These are phyloP conservation scores for Halichondria panicea DNA, from an alignment of 37 sponge, comb jelly and placozoan species.

Conservation along the genomic window DNA sequence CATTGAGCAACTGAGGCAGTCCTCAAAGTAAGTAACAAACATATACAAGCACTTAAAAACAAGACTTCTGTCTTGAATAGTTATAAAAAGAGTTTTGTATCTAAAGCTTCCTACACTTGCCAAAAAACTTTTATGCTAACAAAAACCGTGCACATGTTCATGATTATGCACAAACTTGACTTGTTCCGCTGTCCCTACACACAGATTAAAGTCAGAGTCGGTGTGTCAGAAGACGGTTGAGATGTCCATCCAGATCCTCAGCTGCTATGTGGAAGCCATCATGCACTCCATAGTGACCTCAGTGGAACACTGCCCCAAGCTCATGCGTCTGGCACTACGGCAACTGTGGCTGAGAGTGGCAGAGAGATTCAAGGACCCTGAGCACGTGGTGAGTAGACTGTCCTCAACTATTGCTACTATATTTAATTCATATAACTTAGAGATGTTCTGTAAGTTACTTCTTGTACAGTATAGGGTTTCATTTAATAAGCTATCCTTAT, in stretches of 20 bases:
- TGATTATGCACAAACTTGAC: no score
- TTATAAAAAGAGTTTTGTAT: no score
- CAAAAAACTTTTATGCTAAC: no score
- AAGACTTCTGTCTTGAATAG: no score
- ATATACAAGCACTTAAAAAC: no score
- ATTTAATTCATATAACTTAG: no score
- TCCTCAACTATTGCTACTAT: no score
- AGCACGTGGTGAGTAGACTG: slow-evolving; percentile 24
- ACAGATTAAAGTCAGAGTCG: slow-evolving; percentile 13
- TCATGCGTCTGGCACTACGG: slow-evolving; percentile 69
- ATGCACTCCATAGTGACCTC: slow-evolving; percentile 67
- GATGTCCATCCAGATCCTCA: slow-evolving; percentile 35
- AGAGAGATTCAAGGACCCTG: slow-evolving; percentile 49
- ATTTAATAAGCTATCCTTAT: no score
- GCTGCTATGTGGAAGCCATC: slow-evolving; percentile 47
- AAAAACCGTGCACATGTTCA: no score
- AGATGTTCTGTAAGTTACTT: no score
- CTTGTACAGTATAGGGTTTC: not conserved
- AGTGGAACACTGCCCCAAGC: slow-evolving; percentile 61
- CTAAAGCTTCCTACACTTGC: no score
- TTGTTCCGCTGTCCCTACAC: no score
- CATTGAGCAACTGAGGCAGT: slow-evolving; percentile 52
- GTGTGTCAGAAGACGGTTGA: slow-evolving; percentile 47
- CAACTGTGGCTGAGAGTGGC: slow-evolving; percentile 73
- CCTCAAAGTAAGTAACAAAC: slow-evolving; percentile 31